Evolutionary conservation across 2,888 invertebrate species (phyloP).

Genomic region (Calliphora vomitoria): DNA sequence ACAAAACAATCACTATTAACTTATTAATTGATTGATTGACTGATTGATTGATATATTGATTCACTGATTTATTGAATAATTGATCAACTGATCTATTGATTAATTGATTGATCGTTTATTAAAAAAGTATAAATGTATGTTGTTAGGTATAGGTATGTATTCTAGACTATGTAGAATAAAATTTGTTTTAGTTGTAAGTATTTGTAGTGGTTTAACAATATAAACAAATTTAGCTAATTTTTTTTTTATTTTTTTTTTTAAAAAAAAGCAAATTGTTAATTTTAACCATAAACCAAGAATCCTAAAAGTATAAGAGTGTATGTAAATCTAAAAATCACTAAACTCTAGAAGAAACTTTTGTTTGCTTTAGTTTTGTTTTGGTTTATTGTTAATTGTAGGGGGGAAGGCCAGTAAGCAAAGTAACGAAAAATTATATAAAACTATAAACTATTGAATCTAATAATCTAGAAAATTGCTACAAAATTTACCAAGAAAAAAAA

Average conservation of each 20-base stretch:
- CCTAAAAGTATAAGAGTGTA: constrained; percentile 35
- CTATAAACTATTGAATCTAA: constrained; percentile 49
- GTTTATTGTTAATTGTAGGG: background rate
- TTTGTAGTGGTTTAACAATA: constrained; percentile 41
- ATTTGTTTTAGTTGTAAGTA: constrained; percentile 21
- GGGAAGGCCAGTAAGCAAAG: constrained; percentile 56
- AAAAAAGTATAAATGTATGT: constrained; percentile 17
- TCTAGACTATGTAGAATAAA: constrained; percentile 46
- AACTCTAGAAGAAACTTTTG: constrained; percentile 21
- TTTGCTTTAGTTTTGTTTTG: constrained; percentile 20
- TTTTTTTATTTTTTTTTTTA: background rate
- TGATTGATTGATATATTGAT: constrained; percentile 22
- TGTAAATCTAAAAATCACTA: constrained; percentile 43
- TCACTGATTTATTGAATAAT: constrained; percentile 25
- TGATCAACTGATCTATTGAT: constrained; percentile 29
- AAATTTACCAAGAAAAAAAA: constrained; percentile 29
- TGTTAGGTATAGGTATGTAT: constrained; percentile 24
- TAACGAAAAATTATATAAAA: constrained; percentile 51
- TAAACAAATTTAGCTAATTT: constrained; percentile 22
- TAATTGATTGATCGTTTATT: constrained; percentile 9
- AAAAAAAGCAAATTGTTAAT: constrained; percentile 56
- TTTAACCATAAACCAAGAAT: constrained; percentile 46
- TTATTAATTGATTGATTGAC: constrained; percentile 21
- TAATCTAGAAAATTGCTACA: constrained; percentile 37
- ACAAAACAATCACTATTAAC: constrained; percentile 61